Conservation (phyloP, 2,888 invertebrate genomes). For the Escarpia spicata region DNA sequence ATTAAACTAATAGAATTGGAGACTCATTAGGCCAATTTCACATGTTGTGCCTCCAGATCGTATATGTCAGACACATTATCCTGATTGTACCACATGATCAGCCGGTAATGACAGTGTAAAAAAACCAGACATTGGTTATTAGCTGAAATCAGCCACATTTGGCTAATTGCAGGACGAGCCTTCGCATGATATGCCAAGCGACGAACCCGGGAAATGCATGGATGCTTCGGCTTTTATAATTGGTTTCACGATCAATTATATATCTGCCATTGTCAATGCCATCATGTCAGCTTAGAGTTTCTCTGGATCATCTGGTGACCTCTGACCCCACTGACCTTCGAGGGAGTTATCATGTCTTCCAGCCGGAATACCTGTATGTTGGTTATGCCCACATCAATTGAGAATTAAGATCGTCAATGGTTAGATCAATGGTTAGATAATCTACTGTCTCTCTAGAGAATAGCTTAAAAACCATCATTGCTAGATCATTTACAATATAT, state of each 20-base stretch:
- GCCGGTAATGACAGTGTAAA: neutral
- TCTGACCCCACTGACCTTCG: neutral
- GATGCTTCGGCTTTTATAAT: neutral
- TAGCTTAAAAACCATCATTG: neutral
- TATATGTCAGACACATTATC: neutral
- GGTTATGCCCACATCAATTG: neutral
- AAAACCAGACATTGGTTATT: neutral
- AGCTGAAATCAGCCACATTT: constrained; percentile 9
- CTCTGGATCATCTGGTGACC: neutral
- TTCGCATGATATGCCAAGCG: neutral
- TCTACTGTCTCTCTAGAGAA: too few relatives aligned
- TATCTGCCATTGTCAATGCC: neutral
- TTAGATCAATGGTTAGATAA: too few relatives aligned
- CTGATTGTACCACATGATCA: neutral
- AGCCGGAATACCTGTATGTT: neutral
- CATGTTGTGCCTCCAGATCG: neutral
- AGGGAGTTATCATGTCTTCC: neutral
- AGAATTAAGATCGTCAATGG: too few relatives aligned
- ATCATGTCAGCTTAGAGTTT: neutral
- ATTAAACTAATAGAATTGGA: constrained; percentile 5
- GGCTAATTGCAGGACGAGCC: neutral
- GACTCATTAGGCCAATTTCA: neutral
- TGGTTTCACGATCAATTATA: neutral
- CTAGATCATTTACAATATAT: neutral
- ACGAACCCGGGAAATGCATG: neutral